Evolutionary conservation across 2,888 invertebrate species (phyloP).

Genomic region (Sympetrum striolatum): DNA sequence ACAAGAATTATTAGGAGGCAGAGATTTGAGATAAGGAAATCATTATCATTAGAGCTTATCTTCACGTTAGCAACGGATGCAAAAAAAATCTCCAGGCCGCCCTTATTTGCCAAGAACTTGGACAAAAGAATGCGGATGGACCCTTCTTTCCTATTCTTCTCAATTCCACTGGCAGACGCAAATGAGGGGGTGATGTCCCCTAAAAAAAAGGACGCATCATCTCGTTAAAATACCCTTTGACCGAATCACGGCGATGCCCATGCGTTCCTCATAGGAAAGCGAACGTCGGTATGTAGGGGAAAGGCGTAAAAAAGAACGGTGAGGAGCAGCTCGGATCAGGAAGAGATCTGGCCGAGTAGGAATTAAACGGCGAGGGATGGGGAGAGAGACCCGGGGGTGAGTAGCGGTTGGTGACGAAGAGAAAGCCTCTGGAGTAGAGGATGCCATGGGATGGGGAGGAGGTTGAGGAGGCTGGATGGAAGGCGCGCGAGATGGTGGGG

Average conservation of each 20-base stretch:
- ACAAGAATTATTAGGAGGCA: no score
- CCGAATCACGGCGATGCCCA: background rate
- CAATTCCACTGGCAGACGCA: background rate
- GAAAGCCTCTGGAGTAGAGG: background rate
- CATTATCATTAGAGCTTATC: no score
- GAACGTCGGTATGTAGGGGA: background rate
- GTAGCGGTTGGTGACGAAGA: background rate
- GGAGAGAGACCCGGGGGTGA: background rate
- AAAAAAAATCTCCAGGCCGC: background rate
- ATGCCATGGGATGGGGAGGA: background rate
- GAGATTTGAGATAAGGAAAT: no score
- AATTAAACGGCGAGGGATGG: background rate
- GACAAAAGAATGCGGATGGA: background rate
- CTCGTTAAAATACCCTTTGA: background rate
- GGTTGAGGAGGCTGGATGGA: background rate
- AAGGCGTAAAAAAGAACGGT: background rate
- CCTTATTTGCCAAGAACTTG: background rate
- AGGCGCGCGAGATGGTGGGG: background rate
- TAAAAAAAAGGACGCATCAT: background rate
- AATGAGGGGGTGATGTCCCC: background rate
- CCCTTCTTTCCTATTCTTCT: background rate
- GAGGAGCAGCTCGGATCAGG: background rate
- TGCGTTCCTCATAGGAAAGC: background rate
- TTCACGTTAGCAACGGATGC: background rate
- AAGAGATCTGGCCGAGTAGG: slow-evolving; percentile 7